These are phyloP conservation scores for Brachypodius melanocephalos DNA, from an alignment of 2,113 vertebrate species.

Conservation along the genomic window DNA sequence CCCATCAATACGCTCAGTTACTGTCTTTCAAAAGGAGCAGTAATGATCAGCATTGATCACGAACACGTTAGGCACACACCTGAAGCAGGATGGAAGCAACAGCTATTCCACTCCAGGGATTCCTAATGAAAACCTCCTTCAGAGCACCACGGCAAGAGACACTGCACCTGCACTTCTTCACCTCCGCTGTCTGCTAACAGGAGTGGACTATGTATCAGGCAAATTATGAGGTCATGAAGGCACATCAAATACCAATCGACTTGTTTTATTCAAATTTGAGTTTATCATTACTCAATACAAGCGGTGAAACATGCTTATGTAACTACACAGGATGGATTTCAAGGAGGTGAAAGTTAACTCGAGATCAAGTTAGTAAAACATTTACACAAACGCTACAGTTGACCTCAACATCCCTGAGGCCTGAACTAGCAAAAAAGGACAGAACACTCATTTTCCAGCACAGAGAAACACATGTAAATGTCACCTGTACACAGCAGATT, in stretches of 20 bases:
- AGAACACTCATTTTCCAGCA: not conserved
- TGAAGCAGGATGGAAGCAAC: not conserved
- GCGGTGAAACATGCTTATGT: not conserved
- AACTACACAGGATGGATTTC: not conserved
- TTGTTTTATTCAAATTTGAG: not conserved
- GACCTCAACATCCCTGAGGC: not conserved
- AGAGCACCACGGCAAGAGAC: not conserved
- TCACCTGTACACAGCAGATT: not conserved
- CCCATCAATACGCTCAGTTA: not conserved
- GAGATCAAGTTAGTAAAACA: slow-evolving; percentile 31
- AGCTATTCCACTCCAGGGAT: not conserved
- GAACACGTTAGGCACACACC: not conserved
- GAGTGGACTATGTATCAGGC: not conserved
- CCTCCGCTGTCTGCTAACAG: not conserved
- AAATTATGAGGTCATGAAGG: not conserved
- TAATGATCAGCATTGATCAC: rapidly evolving
- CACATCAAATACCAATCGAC: not conserved
- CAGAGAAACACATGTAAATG: not conserved
- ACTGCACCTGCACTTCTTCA: not conserved
- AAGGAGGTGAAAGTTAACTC: not conserved
- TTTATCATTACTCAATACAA: slow-evolving; percentile 5
- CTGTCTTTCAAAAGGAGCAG: not conserved
- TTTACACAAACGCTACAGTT: not conserved
- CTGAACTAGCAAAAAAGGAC: not conserved
- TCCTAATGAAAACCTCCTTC: not conserved